phyloP scores from a whole-genome alignment of 2,888 invertebrate genomes.

The Lissocephala sabroskyi region DNA sequence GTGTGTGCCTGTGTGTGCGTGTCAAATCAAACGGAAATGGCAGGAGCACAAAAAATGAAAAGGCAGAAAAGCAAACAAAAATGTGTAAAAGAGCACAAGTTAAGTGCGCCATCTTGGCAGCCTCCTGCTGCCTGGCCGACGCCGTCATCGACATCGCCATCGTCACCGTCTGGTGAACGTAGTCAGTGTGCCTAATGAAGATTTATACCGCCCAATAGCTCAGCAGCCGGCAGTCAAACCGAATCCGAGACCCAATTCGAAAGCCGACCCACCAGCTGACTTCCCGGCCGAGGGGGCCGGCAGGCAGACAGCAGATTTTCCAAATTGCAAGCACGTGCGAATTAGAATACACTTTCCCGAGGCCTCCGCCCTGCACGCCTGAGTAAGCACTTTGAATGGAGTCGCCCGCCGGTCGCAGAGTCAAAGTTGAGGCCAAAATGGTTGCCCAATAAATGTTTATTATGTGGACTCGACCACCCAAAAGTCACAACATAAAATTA shows the following conservation, averaged over 20 bases:
- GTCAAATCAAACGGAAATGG: conserved; percentile 53
- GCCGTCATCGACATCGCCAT: too few species aligned
- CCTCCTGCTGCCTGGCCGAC: too few species aligned
- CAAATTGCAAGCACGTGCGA: conserved; percentile 63
- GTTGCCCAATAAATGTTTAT: conserved; percentile 56
- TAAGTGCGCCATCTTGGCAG: conserved; percentile 38
- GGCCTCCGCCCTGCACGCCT: conserved; percentile 26
- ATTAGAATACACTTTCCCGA: conserved; percentile 40
- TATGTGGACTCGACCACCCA: conserved; percentile 26
- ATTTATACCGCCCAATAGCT: conserved; percentile 42
- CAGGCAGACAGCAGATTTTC: conserved; percentile 24
- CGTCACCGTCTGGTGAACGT: neutral
- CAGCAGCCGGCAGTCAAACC: conserved; percentile 17
- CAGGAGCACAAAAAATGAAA: conserved; percentile 42
- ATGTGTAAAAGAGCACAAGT: conserved; percentile 14
- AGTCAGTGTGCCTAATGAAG: conserved; percentile 46
- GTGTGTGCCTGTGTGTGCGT: conserved; percentile 6
- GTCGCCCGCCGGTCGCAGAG: conserved; percentile 25
- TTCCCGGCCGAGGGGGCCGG: too few species aligned
- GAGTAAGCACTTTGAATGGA: conserved; percentile 57
- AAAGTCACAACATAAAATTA: conserved; percentile 61
- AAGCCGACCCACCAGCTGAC: too few species aligned
- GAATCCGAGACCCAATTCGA: too few species aligned
- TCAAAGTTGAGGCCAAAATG: neutral
- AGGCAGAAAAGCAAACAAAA: conserved; percentile 31